Conservation (phyloP, 2,888 invertebrate genomes). For the Napeogenes sylphis region DNA sequence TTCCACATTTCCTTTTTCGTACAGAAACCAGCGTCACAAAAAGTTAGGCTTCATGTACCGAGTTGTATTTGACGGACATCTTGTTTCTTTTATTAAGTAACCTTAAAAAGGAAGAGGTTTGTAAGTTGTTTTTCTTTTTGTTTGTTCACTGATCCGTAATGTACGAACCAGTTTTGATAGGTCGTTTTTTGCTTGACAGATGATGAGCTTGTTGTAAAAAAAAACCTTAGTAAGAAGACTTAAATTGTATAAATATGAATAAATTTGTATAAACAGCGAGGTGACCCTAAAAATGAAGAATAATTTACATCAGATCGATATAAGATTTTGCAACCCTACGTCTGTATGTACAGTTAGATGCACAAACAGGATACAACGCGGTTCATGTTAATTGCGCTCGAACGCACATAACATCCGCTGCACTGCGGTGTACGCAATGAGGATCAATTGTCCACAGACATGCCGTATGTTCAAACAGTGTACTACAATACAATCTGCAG, state of each 20-base stretch:
- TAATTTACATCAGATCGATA: too few species aligned
- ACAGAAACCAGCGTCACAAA: constrained; percentile 14
- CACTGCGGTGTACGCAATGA: constrained; percentile 27
- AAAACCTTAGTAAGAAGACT: background rate
- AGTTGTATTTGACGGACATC: constrained; percentile 20
- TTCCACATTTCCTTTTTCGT: background rate
- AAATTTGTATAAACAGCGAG: background rate
- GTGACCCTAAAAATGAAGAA: too few species aligned
- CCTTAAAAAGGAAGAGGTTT: constrained; percentile 4
- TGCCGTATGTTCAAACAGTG: constrained; percentile 16
- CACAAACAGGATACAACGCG: constrained; percentile 51
- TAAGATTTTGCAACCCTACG: background rate
- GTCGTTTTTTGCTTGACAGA: background rate
- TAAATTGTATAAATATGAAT: background rate
- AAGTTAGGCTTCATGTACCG: background rate
- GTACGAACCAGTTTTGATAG: constrained; percentile 6
- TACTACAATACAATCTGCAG: constrained; percentile 23
- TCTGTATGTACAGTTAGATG: constrained; percentile 40
- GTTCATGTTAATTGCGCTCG: constrained; percentile 50
- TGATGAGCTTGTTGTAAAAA: background rate
- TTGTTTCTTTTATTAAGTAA: constrained; percentile 11
- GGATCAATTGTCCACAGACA: constrained; percentile 18
- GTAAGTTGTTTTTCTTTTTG: constrained; percentile 2
- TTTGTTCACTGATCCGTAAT: constrained; percentile 7
- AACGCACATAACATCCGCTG: constrained; percentile 50